A percentile compares a stretch with the other conserved stretches of the same genome.
phyloP scores from a whole-genome alignment of 64 coral and sea anemone genomes.

The Pocillopora damicornis region DNA sequence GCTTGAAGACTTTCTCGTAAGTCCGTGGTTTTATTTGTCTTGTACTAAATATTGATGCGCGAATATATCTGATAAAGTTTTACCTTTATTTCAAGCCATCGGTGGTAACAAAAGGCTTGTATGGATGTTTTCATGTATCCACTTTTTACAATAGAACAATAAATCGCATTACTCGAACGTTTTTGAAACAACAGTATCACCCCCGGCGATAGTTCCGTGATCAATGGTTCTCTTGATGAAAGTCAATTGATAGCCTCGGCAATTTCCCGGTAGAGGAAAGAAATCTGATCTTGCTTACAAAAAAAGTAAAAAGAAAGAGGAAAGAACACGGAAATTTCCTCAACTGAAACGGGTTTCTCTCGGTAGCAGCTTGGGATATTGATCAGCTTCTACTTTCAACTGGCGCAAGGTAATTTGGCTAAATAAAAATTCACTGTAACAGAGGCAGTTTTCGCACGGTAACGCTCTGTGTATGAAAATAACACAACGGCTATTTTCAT shows the following conservation, averaged over 20 bases:
- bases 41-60: neutral
- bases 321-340: no score
- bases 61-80: neutral
- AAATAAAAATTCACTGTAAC: neutral
- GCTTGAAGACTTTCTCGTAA: no score
- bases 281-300: neutral
- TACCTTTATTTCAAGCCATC: neutral
- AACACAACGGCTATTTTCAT: conserved; percentile 1
- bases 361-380: no score
- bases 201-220: neutral
- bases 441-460: conserved; percentile 13
- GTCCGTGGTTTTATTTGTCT: no score
- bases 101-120: neutral
- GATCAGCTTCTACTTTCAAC: neutral
- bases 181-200: neutral
- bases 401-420: neutral
- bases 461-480: neutral
- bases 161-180: neutral
- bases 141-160: neutral
- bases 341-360: no score
- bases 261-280: neutral
- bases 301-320: no score
- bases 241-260: neutral
- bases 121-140: neutral
- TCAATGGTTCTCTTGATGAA: neutral